phyloP scores from a whole-genome alignment of 2,888 invertebrate species.

The Tetramorium bicarinatum region DNA sequence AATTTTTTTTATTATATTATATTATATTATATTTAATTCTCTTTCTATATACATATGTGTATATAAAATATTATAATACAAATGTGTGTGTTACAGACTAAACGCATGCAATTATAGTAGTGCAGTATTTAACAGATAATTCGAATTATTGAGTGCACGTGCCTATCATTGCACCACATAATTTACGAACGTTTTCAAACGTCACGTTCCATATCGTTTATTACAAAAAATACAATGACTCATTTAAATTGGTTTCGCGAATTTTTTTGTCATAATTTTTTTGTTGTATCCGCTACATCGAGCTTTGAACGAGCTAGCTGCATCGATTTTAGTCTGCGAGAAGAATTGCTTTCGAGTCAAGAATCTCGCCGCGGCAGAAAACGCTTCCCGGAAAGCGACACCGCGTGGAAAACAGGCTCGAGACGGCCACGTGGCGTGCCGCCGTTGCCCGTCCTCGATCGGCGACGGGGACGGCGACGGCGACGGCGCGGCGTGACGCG shows the following conservation, averaged over 20 bases:
- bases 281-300: neutral
- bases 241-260: neutral
- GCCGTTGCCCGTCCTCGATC: constrained; percentile 5
- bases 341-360: neutral
- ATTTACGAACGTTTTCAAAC: neutral
- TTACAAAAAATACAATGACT: neutral
- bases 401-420: neutral
- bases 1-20: too few relatives aligned
- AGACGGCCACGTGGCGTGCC: neutral
- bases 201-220: neutral
- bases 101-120: neutral
- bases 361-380: neutral
- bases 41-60: neutral
- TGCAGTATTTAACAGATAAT: neutral
- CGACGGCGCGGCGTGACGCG: constrained; percentile 7
- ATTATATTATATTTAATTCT: neutral
- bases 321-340: neutral
- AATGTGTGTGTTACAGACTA: too few relatives aligned
- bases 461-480: neutral
- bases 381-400: neutral
- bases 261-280: neutral
- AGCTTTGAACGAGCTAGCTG: too few relatives aligned
- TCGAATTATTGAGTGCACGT: neutral
- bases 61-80: neutral
- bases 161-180: neutral